phyloP scores from a whole-genome alignment of 2,797 vertebrate species.

The Erithacus rubecula region DNA sequence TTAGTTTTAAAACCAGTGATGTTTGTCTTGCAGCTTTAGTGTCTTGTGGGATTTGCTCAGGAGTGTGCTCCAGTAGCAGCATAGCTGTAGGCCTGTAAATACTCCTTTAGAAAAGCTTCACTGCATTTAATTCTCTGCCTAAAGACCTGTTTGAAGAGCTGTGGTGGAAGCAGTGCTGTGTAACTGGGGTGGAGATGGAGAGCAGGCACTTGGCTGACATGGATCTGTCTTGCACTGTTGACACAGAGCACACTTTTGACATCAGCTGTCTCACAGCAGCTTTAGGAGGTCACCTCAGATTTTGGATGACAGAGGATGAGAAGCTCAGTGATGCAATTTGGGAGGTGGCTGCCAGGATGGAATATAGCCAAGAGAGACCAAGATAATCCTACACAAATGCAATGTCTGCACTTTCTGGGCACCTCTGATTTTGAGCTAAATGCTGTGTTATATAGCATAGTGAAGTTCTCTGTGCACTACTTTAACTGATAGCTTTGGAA shows the following conservation, averaged over 20 bases:
- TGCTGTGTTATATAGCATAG: neutral
- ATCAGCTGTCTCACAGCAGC: neutral
- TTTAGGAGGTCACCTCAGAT: neutral
- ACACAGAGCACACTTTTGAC: neutral
- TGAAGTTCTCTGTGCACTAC: neutral
- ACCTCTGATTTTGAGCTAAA: neutral
- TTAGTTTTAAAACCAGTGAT: conserved; percentile 19
- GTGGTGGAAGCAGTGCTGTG: neutral
- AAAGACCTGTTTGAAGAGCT: neutral
- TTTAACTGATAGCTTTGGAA: neutral
- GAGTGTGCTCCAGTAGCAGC: neutral
- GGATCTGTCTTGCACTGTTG: neutral
- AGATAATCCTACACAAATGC: neutral
- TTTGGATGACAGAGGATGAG: neutral
- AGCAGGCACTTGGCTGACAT: neutral
- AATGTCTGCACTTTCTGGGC: neutral
- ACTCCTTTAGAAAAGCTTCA: neutral
- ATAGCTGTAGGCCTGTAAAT: conserved; percentile 15
- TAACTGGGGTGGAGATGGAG: neutral
- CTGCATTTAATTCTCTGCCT: neutral
- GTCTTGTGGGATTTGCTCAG: conserved; percentile 1
- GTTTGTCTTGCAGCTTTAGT: neutral
- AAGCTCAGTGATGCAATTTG: neutral
- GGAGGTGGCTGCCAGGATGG: neutral
- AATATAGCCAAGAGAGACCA: neutral